These are phyloP conservation scores for Nasua narica DNA, from an alignment of 2,797 vertebrate genomes.

Conservation along the genomic window DNA sequence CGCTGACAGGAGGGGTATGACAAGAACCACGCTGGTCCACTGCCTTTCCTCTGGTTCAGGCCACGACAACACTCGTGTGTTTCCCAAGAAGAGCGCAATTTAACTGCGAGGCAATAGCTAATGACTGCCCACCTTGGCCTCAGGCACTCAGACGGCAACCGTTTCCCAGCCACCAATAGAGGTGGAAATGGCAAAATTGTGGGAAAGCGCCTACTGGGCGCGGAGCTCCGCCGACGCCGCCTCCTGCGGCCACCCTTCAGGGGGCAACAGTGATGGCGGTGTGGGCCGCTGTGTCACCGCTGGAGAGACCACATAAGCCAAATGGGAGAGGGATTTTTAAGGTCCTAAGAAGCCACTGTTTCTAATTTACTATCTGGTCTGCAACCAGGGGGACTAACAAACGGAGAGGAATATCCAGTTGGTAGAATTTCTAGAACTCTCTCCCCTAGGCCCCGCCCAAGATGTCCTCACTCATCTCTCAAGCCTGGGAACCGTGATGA, in stretches of 20 bases:
- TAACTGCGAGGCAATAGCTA: background rate
- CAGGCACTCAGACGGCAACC: background rate
- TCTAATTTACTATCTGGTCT: background rate
- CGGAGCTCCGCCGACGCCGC: rapidly evolving
- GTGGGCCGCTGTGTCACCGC: background rate
- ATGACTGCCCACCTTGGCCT: background rate
- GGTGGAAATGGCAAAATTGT: background rate
- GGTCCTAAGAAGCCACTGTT: background rate
- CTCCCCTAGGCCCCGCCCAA: too few relatives aligned
- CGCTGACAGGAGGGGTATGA: background rate
- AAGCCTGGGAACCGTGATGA: rapidly evolving
- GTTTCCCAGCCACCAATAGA: background rate
- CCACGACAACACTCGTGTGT: background rate
- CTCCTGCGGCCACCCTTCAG: background rate
- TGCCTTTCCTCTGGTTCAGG: background rate
- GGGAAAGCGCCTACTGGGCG: background rate
- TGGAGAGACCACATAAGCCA: background rate
- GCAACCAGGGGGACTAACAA: background rate
- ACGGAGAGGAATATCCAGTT: background rate
- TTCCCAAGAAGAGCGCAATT: background rate
- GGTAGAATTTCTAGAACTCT: background rate
- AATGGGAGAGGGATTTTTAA: background rate
- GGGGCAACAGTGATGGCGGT: rapidly evolving
- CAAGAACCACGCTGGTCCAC: too few relatives aligned
- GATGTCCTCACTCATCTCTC: background rate